Conservation (phyloP, 2,797 vertebrate species). For the Acipenser oxyrinchus region DNA sequence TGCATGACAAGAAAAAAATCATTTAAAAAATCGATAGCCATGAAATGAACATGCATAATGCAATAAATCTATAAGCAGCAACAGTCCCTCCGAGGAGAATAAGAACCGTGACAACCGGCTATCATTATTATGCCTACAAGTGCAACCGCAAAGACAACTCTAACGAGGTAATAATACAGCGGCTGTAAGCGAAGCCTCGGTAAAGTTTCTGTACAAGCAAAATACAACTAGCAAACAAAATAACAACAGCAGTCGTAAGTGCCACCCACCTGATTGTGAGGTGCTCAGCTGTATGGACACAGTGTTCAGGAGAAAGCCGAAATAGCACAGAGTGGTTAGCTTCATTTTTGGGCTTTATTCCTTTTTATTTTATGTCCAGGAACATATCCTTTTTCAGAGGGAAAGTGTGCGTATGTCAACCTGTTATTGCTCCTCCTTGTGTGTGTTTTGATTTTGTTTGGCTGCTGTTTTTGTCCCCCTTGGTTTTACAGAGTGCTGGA, state of each 20-base stretch:
- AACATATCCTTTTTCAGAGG: constrained; percentile 2
- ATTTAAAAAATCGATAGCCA: too few relatives aligned
- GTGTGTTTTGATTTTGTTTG: background rate
- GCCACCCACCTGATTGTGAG: constrained; percentile 40
- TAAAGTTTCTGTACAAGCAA: too few relatives aligned
- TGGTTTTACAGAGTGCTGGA: background rate
- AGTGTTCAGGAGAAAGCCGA: constrained; percentile 37
- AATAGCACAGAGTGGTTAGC: constrained; percentile 30
- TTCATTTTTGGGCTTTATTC: background rate
- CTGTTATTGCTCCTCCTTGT: background rate
- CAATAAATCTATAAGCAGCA: too few relatives aligned
- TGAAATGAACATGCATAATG: too few relatives aligned
- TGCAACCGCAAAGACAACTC: too few relatives aligned
- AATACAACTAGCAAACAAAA: background rate
- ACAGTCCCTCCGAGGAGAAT: too few relatives aligned
- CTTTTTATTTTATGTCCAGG: background rate
- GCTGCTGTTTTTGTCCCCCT: background rate
- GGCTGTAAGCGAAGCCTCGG: too few relatives aligned
- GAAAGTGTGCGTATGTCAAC: background rate
- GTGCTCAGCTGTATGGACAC: constrained; percentile 36
- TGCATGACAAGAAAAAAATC: too few relatives aligned
- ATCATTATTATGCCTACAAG: too few relatives aligned
- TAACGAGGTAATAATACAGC: too few relatives aligned
- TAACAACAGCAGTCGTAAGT: background rate
- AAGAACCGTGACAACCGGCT: too few relatives aligned